Evolutionary conservation across 2,888 invertebrate genomes (phyloP).

Genomic region (Pasiphila rectangulata): DNA sequence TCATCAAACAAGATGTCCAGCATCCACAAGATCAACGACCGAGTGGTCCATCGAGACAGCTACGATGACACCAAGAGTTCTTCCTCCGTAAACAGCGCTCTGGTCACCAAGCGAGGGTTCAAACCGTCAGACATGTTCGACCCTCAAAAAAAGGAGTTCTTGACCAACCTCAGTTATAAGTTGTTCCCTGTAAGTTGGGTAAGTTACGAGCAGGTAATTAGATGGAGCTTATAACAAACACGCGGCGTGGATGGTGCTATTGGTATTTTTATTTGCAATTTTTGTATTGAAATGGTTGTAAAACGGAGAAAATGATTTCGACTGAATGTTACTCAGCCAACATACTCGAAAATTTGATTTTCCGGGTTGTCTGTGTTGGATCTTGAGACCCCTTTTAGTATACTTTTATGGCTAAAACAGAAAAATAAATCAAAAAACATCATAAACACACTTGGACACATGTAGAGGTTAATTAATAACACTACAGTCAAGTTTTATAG

Average conservation of each 20-base stretch:
- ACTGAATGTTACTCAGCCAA: not conserved
- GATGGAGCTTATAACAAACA: conserved; percentile 58
- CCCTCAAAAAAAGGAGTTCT: conserved; percentile 89
- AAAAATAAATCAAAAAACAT: too few relatives aligned
- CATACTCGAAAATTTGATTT: not conserved
- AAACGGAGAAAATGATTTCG: conserved; percentile 3
- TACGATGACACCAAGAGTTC: conserved; percentile 75
- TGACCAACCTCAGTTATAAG: conserved; percentile 89
- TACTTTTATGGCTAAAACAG: too few relatives aligned
- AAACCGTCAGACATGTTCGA: conserved; percentile 93
- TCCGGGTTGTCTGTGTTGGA: too few relatives aligned
- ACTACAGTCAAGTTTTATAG: too few relatives aligned
- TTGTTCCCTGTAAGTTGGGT: conserved; percentile 92
- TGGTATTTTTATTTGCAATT: conserved; percentile 35
- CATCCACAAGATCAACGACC: conserved; percentile 73
- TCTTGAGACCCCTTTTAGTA: too few relatives aligned
- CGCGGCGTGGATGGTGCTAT: conserved; percentile 51
- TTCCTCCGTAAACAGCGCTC: conserved; percentile 78
- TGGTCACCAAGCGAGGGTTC: conserved; percentile 88
- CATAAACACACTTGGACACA: too few relatives aligned
- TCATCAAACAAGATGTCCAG: conserved; percentile 77
- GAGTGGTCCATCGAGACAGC: conserved; percentile 70
- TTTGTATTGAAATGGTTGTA: conserved; percentile 8
- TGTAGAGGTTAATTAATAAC: too few relatives aligned
- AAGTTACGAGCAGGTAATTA: conserved; percentile 68